Evolutionary conservation across 2,797 vertebrate species (phyloP).

Genomic region (Halcyon leucocephala): DNA sequence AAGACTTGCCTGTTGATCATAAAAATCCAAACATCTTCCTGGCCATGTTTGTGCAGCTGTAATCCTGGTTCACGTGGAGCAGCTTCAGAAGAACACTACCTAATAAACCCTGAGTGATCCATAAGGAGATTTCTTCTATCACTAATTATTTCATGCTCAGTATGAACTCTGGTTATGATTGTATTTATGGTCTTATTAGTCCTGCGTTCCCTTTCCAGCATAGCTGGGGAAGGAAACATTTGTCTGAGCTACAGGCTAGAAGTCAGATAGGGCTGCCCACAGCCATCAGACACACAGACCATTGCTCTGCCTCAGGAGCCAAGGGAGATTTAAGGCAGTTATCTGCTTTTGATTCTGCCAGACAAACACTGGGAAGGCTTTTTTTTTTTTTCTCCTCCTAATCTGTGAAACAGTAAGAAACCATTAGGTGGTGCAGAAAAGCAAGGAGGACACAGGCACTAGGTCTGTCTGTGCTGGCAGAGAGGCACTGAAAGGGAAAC

Average conservation of each 20-base stretch:
- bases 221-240: not conserved
- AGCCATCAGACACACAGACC: not conserved
- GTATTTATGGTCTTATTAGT: not conserved
- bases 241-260: not conserved
- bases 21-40: not conserved
- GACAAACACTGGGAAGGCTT: not conserved
- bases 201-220: not conserved
- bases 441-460: not conserved
- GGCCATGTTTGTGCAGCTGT: rapidly evolving
- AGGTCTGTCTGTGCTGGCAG: not conserved
- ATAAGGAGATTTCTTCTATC: not conserved
- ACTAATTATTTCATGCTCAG: not conserved
- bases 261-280: rapidly evolving
- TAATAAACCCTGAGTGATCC: not conserved
- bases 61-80: rapidly evolving
- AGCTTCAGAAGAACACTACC: not conserved
- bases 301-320: not conserved
- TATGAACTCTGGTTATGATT: not conserved
- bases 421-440: conserved; percentile 22
- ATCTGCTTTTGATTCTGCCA: not conserved
- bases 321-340: not conserved
- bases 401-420: not conserved
- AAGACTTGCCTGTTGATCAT: not conserved
- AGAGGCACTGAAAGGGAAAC: not conserved
- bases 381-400: too few species aligned